Evolutionary conservation across 2,113 vertebrate species (phyloP).

Genomic region (Bettongia penicillata): DNA sequence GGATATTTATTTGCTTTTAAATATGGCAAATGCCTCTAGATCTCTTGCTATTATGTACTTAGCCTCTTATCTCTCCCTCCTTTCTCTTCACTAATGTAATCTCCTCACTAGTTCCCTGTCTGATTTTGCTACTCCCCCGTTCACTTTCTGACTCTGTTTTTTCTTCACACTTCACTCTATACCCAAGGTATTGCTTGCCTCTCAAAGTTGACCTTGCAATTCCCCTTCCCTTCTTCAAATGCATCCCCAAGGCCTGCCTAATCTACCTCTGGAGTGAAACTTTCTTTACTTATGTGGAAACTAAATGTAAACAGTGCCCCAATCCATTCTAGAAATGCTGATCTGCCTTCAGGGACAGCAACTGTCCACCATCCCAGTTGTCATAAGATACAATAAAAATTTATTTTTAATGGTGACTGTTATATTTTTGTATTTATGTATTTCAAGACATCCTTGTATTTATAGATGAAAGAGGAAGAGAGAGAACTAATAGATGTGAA

Average conservation of each 20-base stretch:
- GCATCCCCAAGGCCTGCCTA: background rate
- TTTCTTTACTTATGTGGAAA: background rate
- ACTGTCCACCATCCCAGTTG: background rate
- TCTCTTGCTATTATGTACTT: background rate
- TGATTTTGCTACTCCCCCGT: background rate
- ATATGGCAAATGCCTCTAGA: constrained; percentile 2
- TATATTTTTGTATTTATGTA: background rate
- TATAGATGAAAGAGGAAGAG: background rate
- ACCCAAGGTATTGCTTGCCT: background rate
- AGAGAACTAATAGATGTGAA: background rate
- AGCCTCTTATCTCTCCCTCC: background rate
- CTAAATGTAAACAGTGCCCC: background rate
- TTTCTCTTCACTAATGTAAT: background rate
- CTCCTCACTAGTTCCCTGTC: background rate
- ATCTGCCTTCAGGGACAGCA: background rate
- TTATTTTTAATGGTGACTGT: background rate
- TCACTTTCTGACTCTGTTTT: background rate
- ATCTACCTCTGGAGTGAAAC: background rate
- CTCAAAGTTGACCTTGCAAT: background rate
- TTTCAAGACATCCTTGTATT: background rate
- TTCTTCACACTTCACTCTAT: background rate
- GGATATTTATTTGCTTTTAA: background rate
- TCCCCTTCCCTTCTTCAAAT: background rate
- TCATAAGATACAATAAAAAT: background rate
- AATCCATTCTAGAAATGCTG: background rate